Evolutionary conservation across 1,140 invertebrate genomes (phyloP).

Genomic region (Metopolophium dirhodum): DNA sequence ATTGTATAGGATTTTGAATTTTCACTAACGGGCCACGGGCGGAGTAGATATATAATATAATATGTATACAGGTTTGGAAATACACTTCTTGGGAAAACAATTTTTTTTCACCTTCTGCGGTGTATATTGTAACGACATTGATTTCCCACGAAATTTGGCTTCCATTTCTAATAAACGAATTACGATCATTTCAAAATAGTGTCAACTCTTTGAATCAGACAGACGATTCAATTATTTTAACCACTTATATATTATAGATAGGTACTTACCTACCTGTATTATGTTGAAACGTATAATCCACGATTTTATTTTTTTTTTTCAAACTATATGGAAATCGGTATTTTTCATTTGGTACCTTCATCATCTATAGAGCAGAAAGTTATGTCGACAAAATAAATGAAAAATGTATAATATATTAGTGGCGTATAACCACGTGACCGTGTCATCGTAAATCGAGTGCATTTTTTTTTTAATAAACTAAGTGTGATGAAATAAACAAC

Average conservation of each 20-base stretch:
- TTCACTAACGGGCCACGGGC: not conserved
- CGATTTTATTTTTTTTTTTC: not conserved
- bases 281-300: not conserved
- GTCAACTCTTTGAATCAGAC: not conserved
- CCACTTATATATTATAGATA: not conserved
- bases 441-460: not conserved
- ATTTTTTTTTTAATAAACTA: not conserved
- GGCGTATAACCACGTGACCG: not conserved
- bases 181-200: not conserved
- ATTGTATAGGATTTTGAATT: not conserved
- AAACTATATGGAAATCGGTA: not conserved
- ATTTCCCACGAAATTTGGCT: not conserved
- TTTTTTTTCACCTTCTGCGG: not conserved
- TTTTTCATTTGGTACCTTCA: not conserved
- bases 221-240: not conserved
- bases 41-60: no score
- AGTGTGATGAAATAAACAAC: not conserved
- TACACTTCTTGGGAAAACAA: not conserved
- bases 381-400: not conserved
- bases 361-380: not conserved
- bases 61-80: not conserved
- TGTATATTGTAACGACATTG: not conserved
- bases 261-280: not conserved
- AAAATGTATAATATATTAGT: not conserved
- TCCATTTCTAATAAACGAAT: not conserved